Evolutionary conservation across 2,113 vertebrate genomes (phyloP).

Genomic region (Perca schrenkii): DNA sequence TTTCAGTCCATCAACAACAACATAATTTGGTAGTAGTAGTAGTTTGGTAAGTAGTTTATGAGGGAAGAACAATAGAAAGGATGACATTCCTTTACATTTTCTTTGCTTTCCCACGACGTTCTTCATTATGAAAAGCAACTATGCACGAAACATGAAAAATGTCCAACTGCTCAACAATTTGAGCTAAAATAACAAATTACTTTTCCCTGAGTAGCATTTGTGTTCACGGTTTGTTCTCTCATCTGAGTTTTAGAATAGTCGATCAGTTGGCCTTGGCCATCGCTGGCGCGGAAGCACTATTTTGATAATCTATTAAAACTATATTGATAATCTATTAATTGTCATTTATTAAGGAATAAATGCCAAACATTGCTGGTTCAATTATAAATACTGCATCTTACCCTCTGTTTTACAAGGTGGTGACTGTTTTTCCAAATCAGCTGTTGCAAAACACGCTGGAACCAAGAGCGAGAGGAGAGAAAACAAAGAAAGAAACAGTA

Average conservation of each 20-base stretch:
- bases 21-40: not conserved
- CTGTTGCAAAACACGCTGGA: constrained; percentile 29
- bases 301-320: not conserved
- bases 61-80: not conserved
- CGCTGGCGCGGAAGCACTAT: no score
- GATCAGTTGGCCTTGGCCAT: no score
- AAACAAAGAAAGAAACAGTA: not conserved
- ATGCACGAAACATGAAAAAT: not conserved
- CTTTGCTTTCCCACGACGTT: no score
- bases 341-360: not conserved
- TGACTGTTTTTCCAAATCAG: not conserved
- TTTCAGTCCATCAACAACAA: not conserved
- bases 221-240: not conserved
- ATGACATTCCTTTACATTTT: no score
- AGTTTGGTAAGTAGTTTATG: not conserved
- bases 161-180: not conserved
- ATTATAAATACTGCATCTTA: not conserved
- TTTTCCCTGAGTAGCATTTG: not conserved
- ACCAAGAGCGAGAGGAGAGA: not conserved
- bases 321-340: not conserved
- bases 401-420: accelerated
- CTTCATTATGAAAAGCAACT: not conserved
- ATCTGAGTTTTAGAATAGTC: not conserved
- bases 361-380: not conserved
- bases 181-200: no score